Evolutionary conservation across 2,888 invertebrate species (phyloP).

Genomic region (Coenonympha glycerion): DNA sequence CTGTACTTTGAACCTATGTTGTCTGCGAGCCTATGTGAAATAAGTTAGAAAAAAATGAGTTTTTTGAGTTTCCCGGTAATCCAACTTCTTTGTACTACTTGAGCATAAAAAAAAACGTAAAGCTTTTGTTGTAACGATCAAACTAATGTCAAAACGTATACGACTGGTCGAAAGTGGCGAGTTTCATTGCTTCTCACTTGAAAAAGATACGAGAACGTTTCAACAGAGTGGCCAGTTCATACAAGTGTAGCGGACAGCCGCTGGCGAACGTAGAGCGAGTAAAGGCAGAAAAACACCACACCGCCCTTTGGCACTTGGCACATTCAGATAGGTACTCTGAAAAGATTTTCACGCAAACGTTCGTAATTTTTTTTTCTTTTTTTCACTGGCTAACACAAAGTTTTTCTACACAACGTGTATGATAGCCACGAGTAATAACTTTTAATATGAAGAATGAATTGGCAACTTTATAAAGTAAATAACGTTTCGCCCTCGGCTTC

Average conservation of each 20-base stretch:
- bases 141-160: constrained; percentile 43
- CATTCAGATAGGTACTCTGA: constrained; percentile 2
- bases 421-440: too few relatives aligned
- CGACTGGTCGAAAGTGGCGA: constrained; percentile 54
- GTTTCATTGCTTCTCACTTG: constrained; percentile 35
- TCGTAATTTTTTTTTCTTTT: not conserved
- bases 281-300: constrained; percentile 5
- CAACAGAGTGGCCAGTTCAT: constrained; percentile 2
- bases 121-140: too few relatives aligned
- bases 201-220: not conserved
- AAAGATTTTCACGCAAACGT: not conserved
- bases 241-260: constrained; percentile 2
- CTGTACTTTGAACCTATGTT: too few relatives aligned
- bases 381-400: not conserved
- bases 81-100: too few relatives aligned
- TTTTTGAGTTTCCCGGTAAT: too few relatives aligned
- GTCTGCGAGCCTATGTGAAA: too few relatives aligned
- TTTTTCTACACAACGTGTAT: too few relatives aligned
- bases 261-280: constrained; percentile 3
- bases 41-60: too few relatives aligned
- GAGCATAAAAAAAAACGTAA: too few relatives aligned
- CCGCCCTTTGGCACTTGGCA: constrained; percentile 1
- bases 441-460: too few relatives aligned
- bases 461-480: too few relatives aligned
- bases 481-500: too few relatives aligned